Evolutionary conservation across 2,888 invertebrate species (phyloP).

Genomic region (Ectropis crepuscularia): DNA sequence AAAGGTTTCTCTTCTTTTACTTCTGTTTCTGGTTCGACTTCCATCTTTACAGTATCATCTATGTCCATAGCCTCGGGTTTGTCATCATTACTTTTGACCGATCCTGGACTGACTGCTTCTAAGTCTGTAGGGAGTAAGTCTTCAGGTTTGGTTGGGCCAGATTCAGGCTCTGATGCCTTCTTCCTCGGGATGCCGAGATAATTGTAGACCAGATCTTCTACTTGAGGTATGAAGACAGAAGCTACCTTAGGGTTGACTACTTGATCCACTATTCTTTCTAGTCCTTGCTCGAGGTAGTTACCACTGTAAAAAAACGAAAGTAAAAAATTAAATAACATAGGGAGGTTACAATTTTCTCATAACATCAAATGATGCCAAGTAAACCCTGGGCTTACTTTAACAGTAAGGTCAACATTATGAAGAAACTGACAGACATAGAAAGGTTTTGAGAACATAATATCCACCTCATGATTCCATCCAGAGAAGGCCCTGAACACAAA

Average conservation of each 20-base stretch:
- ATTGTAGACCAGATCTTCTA: slow-evolving; percentile 95
- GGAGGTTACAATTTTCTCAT: background rate
- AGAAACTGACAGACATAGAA: too few relatives aligned
- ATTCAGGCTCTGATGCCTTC: slow-evolving; percentile 66
- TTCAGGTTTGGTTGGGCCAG: slow-evolving; percentile 65
- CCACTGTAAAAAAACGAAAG: slow-evolving; percentile 82
- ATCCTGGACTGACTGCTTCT: slow-evolving; percentile 93
- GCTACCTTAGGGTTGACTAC: slow-evolving; percentile 97
- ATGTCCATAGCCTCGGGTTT: slow-evolving; percentile 63
- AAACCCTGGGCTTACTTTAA: background rate
- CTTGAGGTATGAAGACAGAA: slow-evolving; percentile 94
- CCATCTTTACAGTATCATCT: slow-evolving; percentile 54
- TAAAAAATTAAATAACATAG: slow-evolving; percentile 4
- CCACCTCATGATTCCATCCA: too few relatives aligned
- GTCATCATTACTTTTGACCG: slow-evolving; percentile 86
- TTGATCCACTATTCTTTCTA: slow-evolving; percentile 97
- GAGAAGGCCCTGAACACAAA: too few relatives aligned
- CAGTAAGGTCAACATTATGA: too few relatives aligned
- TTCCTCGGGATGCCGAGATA: slow-evolving; percentile 92
- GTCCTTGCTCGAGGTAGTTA: slow-evolving; percentile 94
- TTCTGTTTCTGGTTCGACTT: slow-evolving; percentile 58
- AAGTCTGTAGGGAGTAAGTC: slow-evolving; percentile 90
- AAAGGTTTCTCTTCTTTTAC: slow-evolving; percentile 40
- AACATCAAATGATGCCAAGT: background rate
- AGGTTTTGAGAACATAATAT: too few relatives aligned